Conservation (phyloP, 2,113 vertebrate species). For the Rhinichthys klamathensis region DNA sequence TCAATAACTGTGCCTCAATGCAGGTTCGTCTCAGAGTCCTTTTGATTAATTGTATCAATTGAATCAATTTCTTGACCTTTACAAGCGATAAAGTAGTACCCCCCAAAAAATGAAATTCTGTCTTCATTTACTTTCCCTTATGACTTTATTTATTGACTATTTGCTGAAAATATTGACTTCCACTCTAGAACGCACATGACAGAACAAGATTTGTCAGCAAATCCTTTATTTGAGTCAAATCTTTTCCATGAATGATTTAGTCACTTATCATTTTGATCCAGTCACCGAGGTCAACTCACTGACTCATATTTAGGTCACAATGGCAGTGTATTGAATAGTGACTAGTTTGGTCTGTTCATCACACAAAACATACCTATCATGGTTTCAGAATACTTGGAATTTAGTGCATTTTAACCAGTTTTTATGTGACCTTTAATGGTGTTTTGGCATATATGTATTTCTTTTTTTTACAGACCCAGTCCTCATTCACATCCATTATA, state of each 20-base stretch:
- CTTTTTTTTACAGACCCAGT: too few species aligned
- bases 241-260: not conserved
- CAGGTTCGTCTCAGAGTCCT: constrained; percentile 40
- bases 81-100: not conserved
- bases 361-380: too few species aligned
- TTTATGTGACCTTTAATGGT: not conserved
- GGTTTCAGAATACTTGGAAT: too few species aligned
- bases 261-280: not conserved
- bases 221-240: not conserved
- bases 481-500: not conserved
- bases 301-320: not conserved
- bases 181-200: not conserved
- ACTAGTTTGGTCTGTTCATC: too few species aligned
- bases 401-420: too few species aligned
- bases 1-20: not conserved
- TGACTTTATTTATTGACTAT: not conserved
- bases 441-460: not conserved
- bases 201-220: not conserved
- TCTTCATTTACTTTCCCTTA: not conserved
- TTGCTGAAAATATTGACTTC: too few species aligned
- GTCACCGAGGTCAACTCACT: not conserved
- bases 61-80: constrained; percentile 44
- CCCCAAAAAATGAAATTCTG: not conserved
- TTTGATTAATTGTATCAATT: constrained; percentile 41
- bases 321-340: not conserved